A percentile compares a stretch with the other conserved stretches of the same genome.
These are phyloP conservation scores for Caenorhabditis sp. DNA, from an alignment of 2,888 invertebrate genomes.

Conservation along the genomic window DNA sequence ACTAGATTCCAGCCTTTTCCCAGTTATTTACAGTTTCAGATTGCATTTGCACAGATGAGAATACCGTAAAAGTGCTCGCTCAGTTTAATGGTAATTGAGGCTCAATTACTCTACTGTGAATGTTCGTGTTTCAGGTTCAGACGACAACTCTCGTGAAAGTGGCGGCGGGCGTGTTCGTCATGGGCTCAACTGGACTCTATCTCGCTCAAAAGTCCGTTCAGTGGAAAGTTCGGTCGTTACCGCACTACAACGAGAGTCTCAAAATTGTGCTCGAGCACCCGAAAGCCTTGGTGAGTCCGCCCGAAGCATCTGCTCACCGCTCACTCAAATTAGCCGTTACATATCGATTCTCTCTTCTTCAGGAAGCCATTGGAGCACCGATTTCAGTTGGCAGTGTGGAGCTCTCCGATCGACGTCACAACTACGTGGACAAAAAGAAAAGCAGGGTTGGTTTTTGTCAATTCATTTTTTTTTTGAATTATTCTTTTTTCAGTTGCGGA, in stretches of 20 bases:
- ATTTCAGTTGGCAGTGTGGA: conserved; percentile 75
- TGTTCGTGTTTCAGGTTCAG: conserved; percentile 59
- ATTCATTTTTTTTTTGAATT: background rate
- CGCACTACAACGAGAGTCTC: conserved; percentile 72
- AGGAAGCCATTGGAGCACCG: conserved; percentile 72
- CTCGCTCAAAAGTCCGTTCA: conserved; percentile 73
- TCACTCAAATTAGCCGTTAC: conserved; percentile 25
- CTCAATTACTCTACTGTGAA: background rate
- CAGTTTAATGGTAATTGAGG: conserved; percentile 3
- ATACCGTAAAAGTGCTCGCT: background rate
- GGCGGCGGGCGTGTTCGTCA: conserved; percentile 72
- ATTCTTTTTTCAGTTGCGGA: conserved; percentile 68
- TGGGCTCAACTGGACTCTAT: conserved; percentile 74
- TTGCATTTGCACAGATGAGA: conserved; percentile 12
- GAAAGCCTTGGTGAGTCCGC: conserved; percentile 60
- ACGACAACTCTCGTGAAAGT: conserved; percentile 71
- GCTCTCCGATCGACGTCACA: conserved; percentile 70
- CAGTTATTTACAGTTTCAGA: conserved; percentile 5
- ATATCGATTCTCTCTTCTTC: conserved; percentile 22
- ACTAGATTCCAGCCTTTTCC: no score
- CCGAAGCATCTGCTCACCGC: no score
- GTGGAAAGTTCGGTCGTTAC: conserved; percentile 66
- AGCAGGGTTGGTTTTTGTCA: conserved; percentile 65
- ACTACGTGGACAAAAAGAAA: conserved; percentile 72
- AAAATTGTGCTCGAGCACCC: conserved; percentile 74